Conservation (phyloP, 2,888 invertebrate species). For the Aphelenchoides bicaudatus region DNA sequence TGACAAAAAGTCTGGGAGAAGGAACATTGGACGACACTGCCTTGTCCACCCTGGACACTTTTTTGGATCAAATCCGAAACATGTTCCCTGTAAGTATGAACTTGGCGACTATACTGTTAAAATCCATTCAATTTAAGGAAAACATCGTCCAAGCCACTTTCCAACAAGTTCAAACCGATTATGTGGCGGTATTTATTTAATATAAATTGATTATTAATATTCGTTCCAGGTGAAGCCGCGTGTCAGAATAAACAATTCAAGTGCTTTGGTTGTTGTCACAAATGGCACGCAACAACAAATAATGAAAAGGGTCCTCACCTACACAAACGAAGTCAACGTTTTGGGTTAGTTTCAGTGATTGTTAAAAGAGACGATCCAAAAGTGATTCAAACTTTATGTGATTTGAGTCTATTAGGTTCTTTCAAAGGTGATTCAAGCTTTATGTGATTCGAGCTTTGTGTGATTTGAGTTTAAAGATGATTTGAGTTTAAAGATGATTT, state of each 20-base stretch:
- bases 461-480: neutral
- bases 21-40: slow-evolving; percentile 59
- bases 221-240: slow-evolving; percentile 41
- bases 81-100: neutral
- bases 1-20: slow-evolving; percentile 54
- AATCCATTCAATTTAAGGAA: slow-evolving; percentile 79
- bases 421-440: too few relatives aligned
- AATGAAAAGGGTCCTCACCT: slow-evolving; percentile 56
- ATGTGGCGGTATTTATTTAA: too few relatives aligned
- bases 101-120: slow-evolving; percentile 24
- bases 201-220: too few relatives aligned
- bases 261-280: slow-evolving; percentile 21
- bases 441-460: neutral
- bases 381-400: slow-evolving; percentile 12
- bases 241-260: slow-evolving; percentile 25
- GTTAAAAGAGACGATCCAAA: slow-evolving; percentile 5
- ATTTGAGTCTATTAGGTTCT: neutral
- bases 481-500: too few relatives aligned
- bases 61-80: slow-evolving; percentile 82
- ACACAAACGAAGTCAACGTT: slow-evolving; percentile 69
- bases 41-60: slow-evolving; percentile 70
- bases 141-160: slow-evolving; percentile 78
- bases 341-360: slow-evolving; percentile 65
- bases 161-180: slow-evolving; percentile 59
- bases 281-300: slow-evolving; percentile 37